phyloP scores from a whole-genome alignment of 2,888 invertebrate genomes.

The Sarcophaga rosellei region DNA sequence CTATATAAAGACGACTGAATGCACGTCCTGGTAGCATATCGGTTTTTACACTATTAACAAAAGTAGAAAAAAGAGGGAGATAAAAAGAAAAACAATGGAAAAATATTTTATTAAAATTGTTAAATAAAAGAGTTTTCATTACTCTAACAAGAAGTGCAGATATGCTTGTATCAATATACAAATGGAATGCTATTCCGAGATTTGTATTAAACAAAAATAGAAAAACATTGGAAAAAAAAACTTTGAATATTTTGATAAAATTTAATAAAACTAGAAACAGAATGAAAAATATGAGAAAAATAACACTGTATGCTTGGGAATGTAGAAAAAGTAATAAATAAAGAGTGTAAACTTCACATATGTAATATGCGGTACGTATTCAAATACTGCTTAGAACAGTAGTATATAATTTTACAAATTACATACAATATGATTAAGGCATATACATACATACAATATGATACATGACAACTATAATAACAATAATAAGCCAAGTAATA shows the following conservation, averaged over 20 bases:
- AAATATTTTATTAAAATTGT: neutral
- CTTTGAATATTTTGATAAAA: constrained; percentile 5
- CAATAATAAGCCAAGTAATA: too few relatives aligned
- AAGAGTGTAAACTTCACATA: too few relatives aligned
- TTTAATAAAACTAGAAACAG: constrained; percentile 7
- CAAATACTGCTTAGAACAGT: too few relatives aligned
- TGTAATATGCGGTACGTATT: too few relatives aligned
- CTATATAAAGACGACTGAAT: constrained; percentile 89
- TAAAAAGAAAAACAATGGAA: constrained; percentile 7
- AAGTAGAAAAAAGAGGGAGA: constrained; percentile 18
- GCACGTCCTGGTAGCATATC: constrained; percentile 88
- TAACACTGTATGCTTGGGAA: neutral
- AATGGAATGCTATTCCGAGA: constrained; percentile 34
- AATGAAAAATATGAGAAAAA: constrained; percentile 7
- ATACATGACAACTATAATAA: too few relatives aligned
- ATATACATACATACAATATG: too few relatives aligned
- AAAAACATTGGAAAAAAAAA: neutral
- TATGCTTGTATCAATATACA: neutral
- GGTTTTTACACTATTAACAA: constrained; percentile 86
- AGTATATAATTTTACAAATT: too few relatives aligned
- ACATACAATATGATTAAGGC: too few relatives aligned
- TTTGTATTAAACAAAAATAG: neutral
- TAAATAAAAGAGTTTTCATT: too few relatives aligned
- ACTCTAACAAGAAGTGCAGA: neutral
- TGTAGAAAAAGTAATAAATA: too few relatives aligned